These are phyloP conservation scores for Arion vulgaris DNA, from an alignment of 1,140 invertebrate species.

Conservation along the genomic window DNA sequence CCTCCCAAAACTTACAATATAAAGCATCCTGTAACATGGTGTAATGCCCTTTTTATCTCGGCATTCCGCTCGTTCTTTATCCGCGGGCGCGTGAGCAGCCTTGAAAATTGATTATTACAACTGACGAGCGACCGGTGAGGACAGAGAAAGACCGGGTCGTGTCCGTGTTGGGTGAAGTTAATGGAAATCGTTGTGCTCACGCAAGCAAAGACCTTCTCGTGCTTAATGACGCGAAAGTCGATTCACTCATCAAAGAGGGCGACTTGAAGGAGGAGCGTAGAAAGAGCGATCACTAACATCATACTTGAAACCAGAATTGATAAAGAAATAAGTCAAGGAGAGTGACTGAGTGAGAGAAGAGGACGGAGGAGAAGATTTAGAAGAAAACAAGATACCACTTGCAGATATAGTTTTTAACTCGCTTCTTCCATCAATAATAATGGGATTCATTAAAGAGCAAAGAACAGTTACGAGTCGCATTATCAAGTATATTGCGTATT, in stretches of 20 bases:
- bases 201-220: background rate
- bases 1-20: background rate
- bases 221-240: conserved; percentile 20
- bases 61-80: background rate
- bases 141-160: background rate
- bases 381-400: too few relatives aligned
- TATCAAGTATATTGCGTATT: too few relatives aligned
- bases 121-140: conserved; percentile 4
- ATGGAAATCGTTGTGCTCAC: conserved; percentile 20
- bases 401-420: too few relatives aligned
- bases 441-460: too few relatives aligned
- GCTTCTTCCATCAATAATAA: too few relatives aligned
- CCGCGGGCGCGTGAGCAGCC: background rate
- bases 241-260: background rate
- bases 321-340: too few relatives aligned
- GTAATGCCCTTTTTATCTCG: conserved; percentile 15
- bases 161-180: conserved; percentile 4
- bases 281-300: background rate
- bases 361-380: too few relatives aligned
- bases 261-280: background rate
- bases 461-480: too few relatives aligned
- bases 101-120: conserved; percentile 15
- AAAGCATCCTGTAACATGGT: conserved; percentile 1
- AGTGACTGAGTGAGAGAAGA: too few relatives aligned
- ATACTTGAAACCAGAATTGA: too few relatives aligned